These are phyloP conservation scores for Mantis religiosa DNA, from an alignment of 2,888 invertebrate genomes.

Conservation along the genomic window DNA sequence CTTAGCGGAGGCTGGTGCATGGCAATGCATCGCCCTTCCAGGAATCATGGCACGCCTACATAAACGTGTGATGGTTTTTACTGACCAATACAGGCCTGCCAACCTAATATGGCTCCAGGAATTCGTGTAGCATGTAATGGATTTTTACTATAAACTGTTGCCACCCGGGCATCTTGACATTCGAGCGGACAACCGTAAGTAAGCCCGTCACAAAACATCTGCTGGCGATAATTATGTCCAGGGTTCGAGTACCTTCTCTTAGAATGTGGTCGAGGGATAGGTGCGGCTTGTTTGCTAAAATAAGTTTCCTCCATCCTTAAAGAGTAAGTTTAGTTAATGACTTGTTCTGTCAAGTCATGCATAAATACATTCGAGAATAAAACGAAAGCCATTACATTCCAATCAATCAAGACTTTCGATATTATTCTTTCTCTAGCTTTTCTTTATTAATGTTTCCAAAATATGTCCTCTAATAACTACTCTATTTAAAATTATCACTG, in stretches of 20 bases:
- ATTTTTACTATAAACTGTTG: neutral
- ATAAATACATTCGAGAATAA: too few relatives aligned
- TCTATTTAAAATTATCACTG: too few relatives aligned
- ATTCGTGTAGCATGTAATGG: neutral
- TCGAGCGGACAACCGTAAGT: neutral
- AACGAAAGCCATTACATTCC: too few relatives aligned
- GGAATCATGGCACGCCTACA: neutral
- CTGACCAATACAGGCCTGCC: neutral
- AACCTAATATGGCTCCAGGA: neutral
- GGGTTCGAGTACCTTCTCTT: neutral
- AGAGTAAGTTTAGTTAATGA: too few relatives aligned
- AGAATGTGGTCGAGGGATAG: too few relatives aligned
- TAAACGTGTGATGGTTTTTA: neutral
- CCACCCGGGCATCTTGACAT: neutral
- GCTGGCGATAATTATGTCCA: neutral
- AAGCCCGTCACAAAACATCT: neutral
- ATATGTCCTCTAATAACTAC: too few relatives aligned
- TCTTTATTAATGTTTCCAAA: too few relatives aligned
- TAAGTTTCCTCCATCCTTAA: too few relatives aligned
- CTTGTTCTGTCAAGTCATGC: too few relatives aligned
- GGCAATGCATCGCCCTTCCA: neutral
- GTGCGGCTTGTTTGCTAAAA: too few relatives aligned
- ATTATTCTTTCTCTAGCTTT: too few relatives aligned
- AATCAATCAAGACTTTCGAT: too few relatives aligned
- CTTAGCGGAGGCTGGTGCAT: neutral